phyloP scores from a whole-genome alignment of 2,888 invertebrate genomes.

The Epirrhoe tristata region DNA sequence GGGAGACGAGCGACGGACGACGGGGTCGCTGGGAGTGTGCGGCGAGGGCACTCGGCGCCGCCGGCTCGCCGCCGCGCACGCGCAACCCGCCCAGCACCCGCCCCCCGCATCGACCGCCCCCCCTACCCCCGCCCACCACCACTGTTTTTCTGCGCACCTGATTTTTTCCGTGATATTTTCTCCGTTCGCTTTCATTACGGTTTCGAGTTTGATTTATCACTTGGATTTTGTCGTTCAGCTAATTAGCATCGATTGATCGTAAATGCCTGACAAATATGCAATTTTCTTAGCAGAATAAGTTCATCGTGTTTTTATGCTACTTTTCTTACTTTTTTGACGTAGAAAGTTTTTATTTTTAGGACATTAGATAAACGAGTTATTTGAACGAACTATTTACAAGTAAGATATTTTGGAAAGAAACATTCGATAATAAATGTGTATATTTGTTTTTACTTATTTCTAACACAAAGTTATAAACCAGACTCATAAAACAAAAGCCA shows the following conservation, averaged over 20 bases:
- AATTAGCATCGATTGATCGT: constrained; percentile 81
- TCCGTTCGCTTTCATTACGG: constrained; percentile 86
- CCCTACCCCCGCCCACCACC: constrained; percentile 69
- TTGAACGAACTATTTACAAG: too few relatives aligned
- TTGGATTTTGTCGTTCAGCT: constrained; percentile 80
- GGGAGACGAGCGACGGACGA: constrained; percentile 63
- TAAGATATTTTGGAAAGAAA: background rate
- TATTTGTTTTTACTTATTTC: constrained; percentile 12
- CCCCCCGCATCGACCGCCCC: constrained; percentile 77
- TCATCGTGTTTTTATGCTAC: background rate
- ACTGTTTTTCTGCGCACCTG: constrained; percentile 85
- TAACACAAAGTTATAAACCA: constrained; percentile 22
- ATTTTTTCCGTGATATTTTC: constrained; percentile 86
- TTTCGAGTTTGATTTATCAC: constrained; percentile 86
- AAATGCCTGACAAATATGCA: constrained; percentile 54
- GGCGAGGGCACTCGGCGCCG: constrained; percentile 59
- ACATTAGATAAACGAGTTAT: background rate
- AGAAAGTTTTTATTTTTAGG: background rate
- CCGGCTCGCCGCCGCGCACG: constrained; percentile 71
- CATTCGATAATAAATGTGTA: constrained; percentile 12
- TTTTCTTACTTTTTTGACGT: background rate
- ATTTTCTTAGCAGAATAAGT: background rate
- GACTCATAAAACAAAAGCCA: constrained; percentile 32
- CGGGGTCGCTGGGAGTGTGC: constrained; percentile 70
- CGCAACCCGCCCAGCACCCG: constrained; percentile 74